A percentile compares a stretch with the other conserved stretches of the same genome.
Evolutionary conservation across 2,797 vertebrate genomes (phyloP).

Genomic region (Macrochelys suwanniensis): DNA sequence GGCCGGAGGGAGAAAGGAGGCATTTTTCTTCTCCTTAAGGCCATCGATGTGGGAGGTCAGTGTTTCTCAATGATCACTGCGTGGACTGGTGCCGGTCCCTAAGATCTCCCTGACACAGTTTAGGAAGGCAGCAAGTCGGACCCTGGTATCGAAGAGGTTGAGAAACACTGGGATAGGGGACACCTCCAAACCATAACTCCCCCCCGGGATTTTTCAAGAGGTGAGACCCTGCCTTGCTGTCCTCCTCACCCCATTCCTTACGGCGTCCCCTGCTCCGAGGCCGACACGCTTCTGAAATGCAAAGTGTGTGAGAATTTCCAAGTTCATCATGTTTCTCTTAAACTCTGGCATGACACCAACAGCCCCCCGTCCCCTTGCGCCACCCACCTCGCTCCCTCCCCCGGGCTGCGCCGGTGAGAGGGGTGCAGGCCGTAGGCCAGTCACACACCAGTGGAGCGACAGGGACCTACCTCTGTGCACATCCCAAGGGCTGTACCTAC

Average conservation of each 20-base stretch:
- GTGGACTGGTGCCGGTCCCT: too few relatives aligned
- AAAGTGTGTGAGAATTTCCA: background rate
- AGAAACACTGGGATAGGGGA: background rate
- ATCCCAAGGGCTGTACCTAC: background rate
- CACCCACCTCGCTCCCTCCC: background rate
- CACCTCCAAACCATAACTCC: fast-evolving
- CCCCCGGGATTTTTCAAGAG: background rate
- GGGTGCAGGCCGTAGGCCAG: background rate
- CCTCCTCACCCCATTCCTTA: background rate
- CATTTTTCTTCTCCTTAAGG: background rate
- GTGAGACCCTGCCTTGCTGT: background rate
- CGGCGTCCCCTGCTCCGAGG: background rate
- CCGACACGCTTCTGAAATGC: background rate
- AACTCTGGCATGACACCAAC: background rate
- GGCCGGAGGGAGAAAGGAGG: too few relatives aligned
- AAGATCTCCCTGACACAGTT: too few relatives aligned
- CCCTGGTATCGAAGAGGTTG: background rate
- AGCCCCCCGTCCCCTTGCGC: fast-evolving
- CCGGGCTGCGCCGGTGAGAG: background rate
- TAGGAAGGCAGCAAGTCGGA: too few relatives aligned
- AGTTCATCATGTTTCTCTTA: background rate
- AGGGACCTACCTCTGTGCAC: background rate
- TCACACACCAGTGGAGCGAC: background rate
- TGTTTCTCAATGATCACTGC: too few relatives aligned
- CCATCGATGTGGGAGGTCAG: background rate